Conservation (phyloP, 1,140 invertebrate genomes). For the Dolichoris vasculosae region DNA sequence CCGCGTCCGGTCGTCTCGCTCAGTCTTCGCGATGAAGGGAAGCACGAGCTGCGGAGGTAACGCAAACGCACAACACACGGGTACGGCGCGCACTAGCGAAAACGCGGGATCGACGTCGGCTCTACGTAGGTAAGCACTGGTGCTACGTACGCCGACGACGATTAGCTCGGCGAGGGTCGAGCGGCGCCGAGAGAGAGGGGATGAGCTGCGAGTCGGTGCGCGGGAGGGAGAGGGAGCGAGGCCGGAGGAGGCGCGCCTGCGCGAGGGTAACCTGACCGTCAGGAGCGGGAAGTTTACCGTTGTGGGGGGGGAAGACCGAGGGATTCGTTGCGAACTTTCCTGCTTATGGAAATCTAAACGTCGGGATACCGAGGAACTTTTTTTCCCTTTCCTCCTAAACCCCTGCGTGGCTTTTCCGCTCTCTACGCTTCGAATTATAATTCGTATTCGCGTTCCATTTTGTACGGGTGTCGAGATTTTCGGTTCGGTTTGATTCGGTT, state of each 20-base stretch:
- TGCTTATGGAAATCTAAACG: background rate
- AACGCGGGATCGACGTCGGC: constrained; percentile 54
- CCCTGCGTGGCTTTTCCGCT: no score
- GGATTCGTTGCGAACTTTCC: background rate
- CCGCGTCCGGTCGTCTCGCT: background rate
- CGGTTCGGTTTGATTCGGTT: no score
- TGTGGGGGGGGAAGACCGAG: background rate
- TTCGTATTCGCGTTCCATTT: no score
- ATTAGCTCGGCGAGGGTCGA: background rate
- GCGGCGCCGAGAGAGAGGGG: background rate
- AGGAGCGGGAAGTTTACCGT: no score
- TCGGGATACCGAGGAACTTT: background rate
- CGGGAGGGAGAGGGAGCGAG: background rate
- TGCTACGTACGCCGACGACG: constrained; percentile 56
- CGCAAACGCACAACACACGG: constrained; percentile 27
- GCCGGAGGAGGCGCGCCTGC: background rate
- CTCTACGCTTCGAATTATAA: background rate
- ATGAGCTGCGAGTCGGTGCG: background rate
- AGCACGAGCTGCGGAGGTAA: constrained; percentile 18
- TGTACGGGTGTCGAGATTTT: no score
- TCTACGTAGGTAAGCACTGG: background rate
- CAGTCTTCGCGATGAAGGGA: background rate
- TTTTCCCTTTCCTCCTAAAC: background rate
- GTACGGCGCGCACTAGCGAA: constrained; percentile 40
- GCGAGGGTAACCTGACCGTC: background rate